Base-by-base conservation (phyloP, 2,888 invertebrate genomes). In the Apodemia zela region DNA sequence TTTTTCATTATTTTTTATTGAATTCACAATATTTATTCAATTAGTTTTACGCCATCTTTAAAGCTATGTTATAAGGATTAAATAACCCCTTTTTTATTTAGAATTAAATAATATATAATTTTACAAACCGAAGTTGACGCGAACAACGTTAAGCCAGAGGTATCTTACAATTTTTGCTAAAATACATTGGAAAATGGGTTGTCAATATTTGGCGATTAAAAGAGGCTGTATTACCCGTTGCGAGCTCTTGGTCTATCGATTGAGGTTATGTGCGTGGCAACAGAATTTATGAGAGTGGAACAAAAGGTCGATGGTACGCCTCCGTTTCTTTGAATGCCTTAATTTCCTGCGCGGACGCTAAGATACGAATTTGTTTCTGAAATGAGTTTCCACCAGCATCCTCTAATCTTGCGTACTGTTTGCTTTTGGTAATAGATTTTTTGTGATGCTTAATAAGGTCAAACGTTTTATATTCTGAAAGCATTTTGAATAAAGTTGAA, bases 201-300 rank as follows among this genome's bases (percentile, higher is more conserved):
- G 33, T 33, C 0, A 6, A 6, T 33, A 7, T 6, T 3, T 7
- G 5, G 7, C 33, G 6, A 1, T 33, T 33, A 33, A 33, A 33
- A 33, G 29, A 33, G 7, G 8, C 33, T 33, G 33, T 29, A 29
- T 33, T 33, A 33, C 8, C 0, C 13, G 4, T 25, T 3, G 8
- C 7, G 13, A 5, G 15, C 51, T 54, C 51, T 25, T 54, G 25
- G 63, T 54, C 21, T 54, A 54, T 25, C 21, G 66, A 68, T 68
- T 71, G 68, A 70, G 69, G 65, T 65, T 67, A 67, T 69, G 69
- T 68, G 70, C 68, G 68, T 78, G 80, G 71, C 72, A 71, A 72
- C 72, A 67, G 77, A 78, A 87, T 85, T 87, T 87, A 87, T 86
- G 76, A 72, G 68, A 66, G 66, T 71, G 70, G 71, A 77, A 84